Evolutionary conservation across 2,888 invertebrate species (phyloP), one percentile per base, ranked within the genome.

Genomic region (Entomobrya multifasciata): DNA sequence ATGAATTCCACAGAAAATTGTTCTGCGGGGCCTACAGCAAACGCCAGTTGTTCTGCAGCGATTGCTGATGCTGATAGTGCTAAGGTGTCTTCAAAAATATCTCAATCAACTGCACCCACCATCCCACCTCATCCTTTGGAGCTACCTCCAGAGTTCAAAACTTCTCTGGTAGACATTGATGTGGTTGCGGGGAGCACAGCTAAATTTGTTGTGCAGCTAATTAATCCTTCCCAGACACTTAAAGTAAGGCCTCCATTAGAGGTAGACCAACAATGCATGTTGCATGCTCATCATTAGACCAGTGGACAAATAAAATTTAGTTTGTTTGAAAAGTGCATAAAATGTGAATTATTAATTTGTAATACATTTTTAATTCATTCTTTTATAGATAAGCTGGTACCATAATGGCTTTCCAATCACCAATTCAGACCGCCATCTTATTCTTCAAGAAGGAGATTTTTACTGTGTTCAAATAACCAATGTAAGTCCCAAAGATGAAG

Each of bases 1-100:
- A 86, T 86, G 86, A 74, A 79, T 86, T 86, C 86, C 13, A 80
- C 72, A 79, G 80, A 86, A 74, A 86, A 86, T 52, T 86, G n/a
- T n/a, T n/a, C n/a, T n/a, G n/a, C n/a, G n/a, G n/a, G n/a, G n/a
- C n/a, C n/a, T n/a, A n/a, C n/a, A n/a, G n/a, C 36, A 6, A 36
- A 49, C 41, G 62, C 82, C 6, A 55, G 47, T 67, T 77, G 76
- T 25, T 36, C 55, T 11, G 20, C 44, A 25, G 36, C 25, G 57
- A 36, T 20, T 17, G 47, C 47, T 70, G 25, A 20, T 17, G 47
- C 47, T 70, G 25, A 20, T 3, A 70, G 27, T 20, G 55, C 74
- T 36, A 55, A 76, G 44, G 25, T 60, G 44, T 1, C 47, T 0
- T 20, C 11, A 6, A 57, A 77, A 67, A 36, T n/a, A 70, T n/a